Conservation (phyloP, 53 echinoderm and acorn worm species). For the Antedon mediterranea region DNA sequence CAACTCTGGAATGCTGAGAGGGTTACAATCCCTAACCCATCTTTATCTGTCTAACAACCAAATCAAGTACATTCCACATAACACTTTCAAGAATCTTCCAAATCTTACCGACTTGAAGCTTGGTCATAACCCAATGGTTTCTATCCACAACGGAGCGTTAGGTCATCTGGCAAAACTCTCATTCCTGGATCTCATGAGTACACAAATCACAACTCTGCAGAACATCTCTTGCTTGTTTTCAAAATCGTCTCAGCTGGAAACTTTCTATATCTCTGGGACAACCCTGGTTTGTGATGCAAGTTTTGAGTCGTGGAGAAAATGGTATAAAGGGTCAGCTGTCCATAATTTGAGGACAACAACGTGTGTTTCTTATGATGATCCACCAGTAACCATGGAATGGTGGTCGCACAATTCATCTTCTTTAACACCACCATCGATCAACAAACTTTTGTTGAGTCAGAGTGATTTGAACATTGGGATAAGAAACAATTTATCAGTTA, state of each 20-base stretch:
- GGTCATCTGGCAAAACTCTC: conserved; percentile 11
- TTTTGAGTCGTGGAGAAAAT: background rate
- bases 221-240: background rate
- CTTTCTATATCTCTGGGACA: background rate
- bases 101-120: conserved; percentile 25
- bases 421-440: too few species aligned
- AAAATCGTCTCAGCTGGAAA: background rate
- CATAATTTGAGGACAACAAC: too few species aligned
- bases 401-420: too few species aligned
- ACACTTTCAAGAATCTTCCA: conserved; percentile 23
- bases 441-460: too few species aligned
- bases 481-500: too few species aligned
- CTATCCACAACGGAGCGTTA: conserved; percentile 24
- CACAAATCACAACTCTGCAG: background rate
- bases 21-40: conserved; percentile 11
- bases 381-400: too few species aligned
- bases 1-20: conserved; percentile 19
- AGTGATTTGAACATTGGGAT: too few species aligned
- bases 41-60: conserved; percentile 31
- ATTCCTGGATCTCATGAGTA: conserved; percentile 22
- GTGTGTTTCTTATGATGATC: too few species aligned
- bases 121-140: conserved; percentile 22
- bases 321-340: background rate
- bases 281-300: background rate
- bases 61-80: conserved; percentile 4